phyloP scores from a whole-genome alignment of 2,113 vertebrate species.

The Urocolius indicus region DNA sequence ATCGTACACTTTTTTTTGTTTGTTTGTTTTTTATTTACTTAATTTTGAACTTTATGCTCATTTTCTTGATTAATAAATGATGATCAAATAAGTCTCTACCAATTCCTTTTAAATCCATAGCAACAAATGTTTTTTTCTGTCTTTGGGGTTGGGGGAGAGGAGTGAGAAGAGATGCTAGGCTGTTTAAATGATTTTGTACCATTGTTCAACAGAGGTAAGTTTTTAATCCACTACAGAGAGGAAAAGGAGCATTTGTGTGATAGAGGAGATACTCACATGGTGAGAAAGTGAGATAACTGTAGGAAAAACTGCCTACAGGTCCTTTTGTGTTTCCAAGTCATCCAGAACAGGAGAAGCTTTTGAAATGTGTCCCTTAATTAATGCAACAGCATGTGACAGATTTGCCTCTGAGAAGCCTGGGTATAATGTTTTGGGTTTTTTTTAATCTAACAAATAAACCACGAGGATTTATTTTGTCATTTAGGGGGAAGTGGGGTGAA shows the following conservation, averaged over 20 bases:
- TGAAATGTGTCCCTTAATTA: constrained; percentile 42
- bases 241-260: constrained; percentile 36
- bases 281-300: constrained; percentile 57
- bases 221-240: constrained; percentile 48
- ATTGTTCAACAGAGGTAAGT: constrained; percentile 43
- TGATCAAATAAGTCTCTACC: background rate
- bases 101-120: background rate
- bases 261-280: background rate
- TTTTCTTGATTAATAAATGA: background rate
- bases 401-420: background rate
- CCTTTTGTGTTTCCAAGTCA: constrained; percentile 13
- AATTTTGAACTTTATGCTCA: background rate
- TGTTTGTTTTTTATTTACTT: background rate
- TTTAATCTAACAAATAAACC: background rate
- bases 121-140: background rate
- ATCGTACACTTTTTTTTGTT: background rate
- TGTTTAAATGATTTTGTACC: constrained; percentile 19
- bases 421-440: background rate
- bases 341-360: background rate
- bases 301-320: constrained; percentile 23
- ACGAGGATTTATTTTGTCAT: background rate
- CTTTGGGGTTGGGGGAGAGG: background rate
- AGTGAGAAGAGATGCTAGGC: background rate
- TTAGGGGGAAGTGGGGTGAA: background rate
- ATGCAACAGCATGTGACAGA: constrained; percentile 27